phyloP scores from a whole-genome alignment of 92 coral and sea anemone species.

The Heliopora coerulea region DNA sequence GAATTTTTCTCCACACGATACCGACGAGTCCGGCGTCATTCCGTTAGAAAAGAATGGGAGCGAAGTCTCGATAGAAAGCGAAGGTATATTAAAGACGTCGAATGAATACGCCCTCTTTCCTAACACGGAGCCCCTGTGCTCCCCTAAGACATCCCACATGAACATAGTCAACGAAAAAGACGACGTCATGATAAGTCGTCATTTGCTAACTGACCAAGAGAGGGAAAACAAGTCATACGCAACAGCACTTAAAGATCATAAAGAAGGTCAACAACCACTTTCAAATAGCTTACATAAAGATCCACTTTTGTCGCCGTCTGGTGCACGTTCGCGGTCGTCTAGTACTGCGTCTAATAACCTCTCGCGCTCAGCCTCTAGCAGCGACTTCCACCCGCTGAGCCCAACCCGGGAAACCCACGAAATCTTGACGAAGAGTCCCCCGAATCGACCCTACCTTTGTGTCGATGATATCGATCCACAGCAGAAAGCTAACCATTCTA shows the following conservation, averaged over 20 bases:
- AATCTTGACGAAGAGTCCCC: constrained; percentile 15
- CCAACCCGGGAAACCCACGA: constrained; percentile 32
- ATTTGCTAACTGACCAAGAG: constrained; percentile 54
- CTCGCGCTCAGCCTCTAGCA: constrained; percentile 39
- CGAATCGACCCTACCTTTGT: constrained; percentile 22
- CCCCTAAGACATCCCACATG: constrained; percentile 25
- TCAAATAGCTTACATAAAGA: constrained; percentile 38
- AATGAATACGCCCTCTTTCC: constrained; percentile 39
- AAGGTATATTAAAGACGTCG: not conserved
- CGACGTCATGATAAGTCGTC: not conserved
- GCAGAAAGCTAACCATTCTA: constrained; percentile 16
- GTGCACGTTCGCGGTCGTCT: constrained; percentile 36
- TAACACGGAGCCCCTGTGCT: constrained; percentile 33
- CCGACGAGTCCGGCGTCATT: constrained; percentile 4
- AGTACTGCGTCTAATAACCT: constrained; percentile 34
- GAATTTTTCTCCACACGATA: constrained; percentile 36
- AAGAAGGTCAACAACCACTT: constrained; percentile 40
- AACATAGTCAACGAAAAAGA: constrained; percentile 15
- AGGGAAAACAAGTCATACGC: constrained; percentile 83
- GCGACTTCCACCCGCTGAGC: constrained; percentile 31
- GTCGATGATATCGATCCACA: constrained; percentile 41
- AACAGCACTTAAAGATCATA: constrained; percentile 68
- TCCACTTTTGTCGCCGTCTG: constrained; percentile 10
- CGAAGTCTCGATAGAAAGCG: constrained; percentile 19
- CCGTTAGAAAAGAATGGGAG: constrained; percentile 35